phyloP scores from a whole-genome alignment of 2,888 invertebrate species.

The Mechanitis mazaeus region DNA sequence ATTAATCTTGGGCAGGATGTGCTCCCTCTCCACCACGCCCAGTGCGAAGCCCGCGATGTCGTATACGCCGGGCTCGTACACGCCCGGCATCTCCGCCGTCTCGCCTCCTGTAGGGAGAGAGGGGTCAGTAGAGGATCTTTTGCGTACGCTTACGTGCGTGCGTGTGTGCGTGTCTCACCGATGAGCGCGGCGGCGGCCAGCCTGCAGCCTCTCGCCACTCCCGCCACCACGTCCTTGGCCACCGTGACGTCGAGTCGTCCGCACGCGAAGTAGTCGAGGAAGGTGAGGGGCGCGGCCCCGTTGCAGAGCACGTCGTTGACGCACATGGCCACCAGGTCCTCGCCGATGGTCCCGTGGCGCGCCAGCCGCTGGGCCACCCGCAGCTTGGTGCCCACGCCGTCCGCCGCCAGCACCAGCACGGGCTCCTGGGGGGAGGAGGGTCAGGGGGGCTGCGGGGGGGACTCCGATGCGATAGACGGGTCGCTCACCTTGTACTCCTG shows the following conservation, averaged over 20 bases:
- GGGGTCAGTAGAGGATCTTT: too few relatives aligned
- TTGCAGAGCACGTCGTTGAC: constrained; percentile 98
- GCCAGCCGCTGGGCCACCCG: constrained; percentile 90
- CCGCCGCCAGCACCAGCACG: constrained; percentile 94
- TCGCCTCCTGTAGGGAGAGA: constrained; percentile 83
- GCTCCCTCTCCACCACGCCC: constrained; percentile 89
- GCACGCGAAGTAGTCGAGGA: constrained; percentile 97
- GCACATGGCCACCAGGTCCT: constrained; percentile 99
- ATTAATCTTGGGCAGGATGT: constrained; percentile 83
- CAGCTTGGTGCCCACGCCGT: constrained; percentile 99
- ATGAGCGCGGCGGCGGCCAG: constrained; percentile 90
- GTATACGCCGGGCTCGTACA: constrained; percentile 91
- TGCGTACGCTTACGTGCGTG: background rate
- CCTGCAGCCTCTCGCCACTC: constrained; percentile 89
- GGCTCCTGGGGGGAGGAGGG: constrained; percentile 77
- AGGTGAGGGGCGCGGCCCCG: constrained; percentile 96
- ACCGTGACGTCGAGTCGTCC: constrained; percentile 84
- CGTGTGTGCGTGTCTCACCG: constrained; percentile 73
- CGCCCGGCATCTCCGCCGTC: constrained; percentile 96
- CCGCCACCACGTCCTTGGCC: constrained; percentile 83
- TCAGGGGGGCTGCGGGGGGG: too few relatives aligned
- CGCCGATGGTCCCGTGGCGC: constrained; percentile 88
- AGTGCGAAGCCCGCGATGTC: constrained; percentile 98
- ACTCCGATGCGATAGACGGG: too few relatives aligned
- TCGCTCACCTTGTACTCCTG: constrained; percentile 59